A percentile compares a stretch with the other conserved stretches of the same genome.
phyloP scores from a whole-genome alignment of 2,113 vertebrate species.

The Pachyramphus minor region DNA sequence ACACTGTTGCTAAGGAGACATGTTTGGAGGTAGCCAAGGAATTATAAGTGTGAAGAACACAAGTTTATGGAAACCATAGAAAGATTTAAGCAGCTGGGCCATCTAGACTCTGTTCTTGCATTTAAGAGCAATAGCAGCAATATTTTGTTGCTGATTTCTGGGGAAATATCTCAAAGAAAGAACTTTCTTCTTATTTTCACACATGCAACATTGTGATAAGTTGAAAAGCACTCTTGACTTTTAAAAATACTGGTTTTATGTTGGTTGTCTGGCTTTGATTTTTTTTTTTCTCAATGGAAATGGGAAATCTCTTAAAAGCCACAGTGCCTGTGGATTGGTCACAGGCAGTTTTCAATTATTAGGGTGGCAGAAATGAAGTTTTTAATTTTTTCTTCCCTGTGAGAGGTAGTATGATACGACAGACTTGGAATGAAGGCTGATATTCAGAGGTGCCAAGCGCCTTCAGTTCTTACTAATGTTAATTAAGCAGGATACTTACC shows the following conservation, averaged over 20 bases:
- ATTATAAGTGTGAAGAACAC: not conserved
- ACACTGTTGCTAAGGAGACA: not conserved
- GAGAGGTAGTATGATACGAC: not conserved
- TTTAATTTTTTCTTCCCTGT: not conserved
- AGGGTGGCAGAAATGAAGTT: not conserved
- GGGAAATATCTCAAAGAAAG: not conserved
- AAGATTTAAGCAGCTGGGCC: not conserved
- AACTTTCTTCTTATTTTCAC: not conserved
- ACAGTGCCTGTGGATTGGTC: fast-evolving
- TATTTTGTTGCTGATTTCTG: not conserved
- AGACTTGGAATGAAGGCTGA: not conserved
- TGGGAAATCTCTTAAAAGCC: not conserved
- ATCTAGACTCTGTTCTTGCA: not conserved
- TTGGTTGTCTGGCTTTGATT: not conserved
- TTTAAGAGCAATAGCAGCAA: not conserved
- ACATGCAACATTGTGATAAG: not conserved
- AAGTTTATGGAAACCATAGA: not conserved
- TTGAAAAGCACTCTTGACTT: not conserved
- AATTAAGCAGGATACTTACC: not conserved
- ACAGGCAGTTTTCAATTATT: not conserved
- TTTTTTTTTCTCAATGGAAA: not conserved
- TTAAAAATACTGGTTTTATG: not conserved
- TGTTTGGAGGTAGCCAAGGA: not conserved
- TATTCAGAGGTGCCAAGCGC: not conserved
- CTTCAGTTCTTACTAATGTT: not conserved